Conservation (phyloP, 2,888 invertebrate genomes). For the Drosophila formosana region DNA sequence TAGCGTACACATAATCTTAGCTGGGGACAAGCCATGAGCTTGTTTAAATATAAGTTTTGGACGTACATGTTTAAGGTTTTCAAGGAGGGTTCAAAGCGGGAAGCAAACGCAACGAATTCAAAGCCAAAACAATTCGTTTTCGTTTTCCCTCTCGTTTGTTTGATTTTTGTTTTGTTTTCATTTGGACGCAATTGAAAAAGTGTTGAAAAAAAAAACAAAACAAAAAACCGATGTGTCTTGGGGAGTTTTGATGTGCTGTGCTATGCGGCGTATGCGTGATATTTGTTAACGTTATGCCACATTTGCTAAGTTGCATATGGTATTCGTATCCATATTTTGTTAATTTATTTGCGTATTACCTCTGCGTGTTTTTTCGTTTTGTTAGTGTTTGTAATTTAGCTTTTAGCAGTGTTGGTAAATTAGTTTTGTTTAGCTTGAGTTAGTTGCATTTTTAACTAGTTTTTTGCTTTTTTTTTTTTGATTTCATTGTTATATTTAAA, state of each 20-base stretch:
- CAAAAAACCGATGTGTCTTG: neutral
- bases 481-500: slow-evolving; percentile 35
- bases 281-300: slow-evolving; percentile 29
- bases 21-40: slow-evolving; percentile 13
- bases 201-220: slow-evolving; percentile 25
- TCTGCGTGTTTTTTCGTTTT: neutral
- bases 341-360: slow-evolving; percentile 2
- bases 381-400: slow-evolving; percentile 42
- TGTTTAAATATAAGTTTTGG: slow-evolving; percentile 41
- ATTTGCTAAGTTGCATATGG: slow-evolving; percentile 31
- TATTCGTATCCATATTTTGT: slow-evolving; percentile 6
- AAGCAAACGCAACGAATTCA: slow-evolving; percentile 19
- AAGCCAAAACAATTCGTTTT: slow-evolving; percentile 32
- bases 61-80: slow-evolving; percentile 56
- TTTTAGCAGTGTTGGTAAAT: slow-evolving; percentile 58
- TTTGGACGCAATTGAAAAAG: slow-evolving; percentile 63
- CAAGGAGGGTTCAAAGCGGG: slow-evolving; percentile 43
- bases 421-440: slow-evolving; percentile 46
- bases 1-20: slow-evolving; percentile 24
- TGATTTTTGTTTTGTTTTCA: neutral
- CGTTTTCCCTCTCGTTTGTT: slow-evolving; percentile 5
- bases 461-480: slow-evolving; percentile 18
- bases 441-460: slow-evolving; percentile 42
- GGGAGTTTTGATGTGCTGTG: slow-evolving; percentile 34
- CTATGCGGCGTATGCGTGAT: slow-evolving; percentile 60